Evolutionary conservation across 2,113 vertebrate genomes (phyloP).

Genomic region (Progne subis): DNA sequence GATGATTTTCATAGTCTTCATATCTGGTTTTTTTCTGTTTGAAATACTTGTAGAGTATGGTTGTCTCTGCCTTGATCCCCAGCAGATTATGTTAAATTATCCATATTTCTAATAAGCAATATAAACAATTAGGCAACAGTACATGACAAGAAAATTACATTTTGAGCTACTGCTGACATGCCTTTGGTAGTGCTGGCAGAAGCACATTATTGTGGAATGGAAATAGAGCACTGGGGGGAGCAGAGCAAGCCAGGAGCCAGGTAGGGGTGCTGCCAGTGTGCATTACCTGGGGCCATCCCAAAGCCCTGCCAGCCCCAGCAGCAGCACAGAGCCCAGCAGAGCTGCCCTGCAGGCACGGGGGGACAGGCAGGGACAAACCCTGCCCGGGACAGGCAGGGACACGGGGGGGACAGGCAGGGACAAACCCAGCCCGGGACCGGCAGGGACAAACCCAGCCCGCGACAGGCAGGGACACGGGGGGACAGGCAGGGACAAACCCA

Average conservation of each 20-base stretch:
- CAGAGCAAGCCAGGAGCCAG: neutral
- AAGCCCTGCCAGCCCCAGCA: neutral
- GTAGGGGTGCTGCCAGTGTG: neutral
- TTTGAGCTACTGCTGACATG: slow-evolving; percentile 29
- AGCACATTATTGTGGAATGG: slow-evolving; percentile 22
- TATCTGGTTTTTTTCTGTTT: neutral
- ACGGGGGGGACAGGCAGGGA: too few species aligned
- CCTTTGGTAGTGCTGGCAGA: slow-evolving; percentile 24
- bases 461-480: too few species aligned
- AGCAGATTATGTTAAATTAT: slow-evolving; percentile 36
- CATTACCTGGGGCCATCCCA: neutral
- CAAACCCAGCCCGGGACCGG: too few species aligned
- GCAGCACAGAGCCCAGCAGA: neutral
- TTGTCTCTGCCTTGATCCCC: neutral
- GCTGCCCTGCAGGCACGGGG: neutral
- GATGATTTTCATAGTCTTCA: neutral
- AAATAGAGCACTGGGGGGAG: neutral
- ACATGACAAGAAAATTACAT: slow-evolving; percentile 60
- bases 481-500: too few species aligned
- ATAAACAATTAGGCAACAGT: slow-evolving; percentile 61
- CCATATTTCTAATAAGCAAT: slow-evolving; percentile 43
- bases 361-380: neutral
- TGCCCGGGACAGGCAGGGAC: neutral
- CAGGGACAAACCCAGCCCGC: too few species aligned
- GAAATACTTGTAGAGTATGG: neutral